phyloP scores from a whole-genome alignment of 2,113 vertebrate species.

The Gasterosteus aculeatus region DNA sequence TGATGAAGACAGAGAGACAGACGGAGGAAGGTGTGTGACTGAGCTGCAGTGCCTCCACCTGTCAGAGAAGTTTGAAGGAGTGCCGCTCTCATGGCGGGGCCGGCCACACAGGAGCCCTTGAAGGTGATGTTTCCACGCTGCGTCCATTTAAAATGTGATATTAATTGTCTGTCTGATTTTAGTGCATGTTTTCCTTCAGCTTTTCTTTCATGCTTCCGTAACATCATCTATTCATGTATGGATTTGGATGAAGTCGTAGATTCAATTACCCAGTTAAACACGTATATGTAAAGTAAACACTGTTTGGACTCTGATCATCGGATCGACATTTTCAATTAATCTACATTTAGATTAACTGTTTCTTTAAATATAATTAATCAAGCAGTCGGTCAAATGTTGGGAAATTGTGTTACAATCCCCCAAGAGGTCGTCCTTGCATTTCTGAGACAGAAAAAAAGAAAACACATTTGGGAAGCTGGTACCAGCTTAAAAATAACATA shows the following conservation, averaged over 20 bases:
- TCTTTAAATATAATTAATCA: neutral
- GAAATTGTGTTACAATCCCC: neutral
- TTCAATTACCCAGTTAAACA: constrained; percentile 8
- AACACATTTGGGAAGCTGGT: neutral
- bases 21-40: constrained; percentile 41
- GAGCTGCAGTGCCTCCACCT: constrained; percentile 54
- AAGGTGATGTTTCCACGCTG: constrained; percentile 67
- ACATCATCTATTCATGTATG: neutral
- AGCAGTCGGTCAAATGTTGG: neutral
- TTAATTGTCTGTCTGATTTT: neutral
- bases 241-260: neutral
- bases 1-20: constrained; percentile 12
- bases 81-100: constrained; percentile 71
- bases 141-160: neutral
- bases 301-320: neutral
- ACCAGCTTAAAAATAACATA: neutral
- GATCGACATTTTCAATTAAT: neutral
- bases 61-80: constrained; percentile 70
- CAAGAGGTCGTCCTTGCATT: no score
- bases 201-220: neutral
- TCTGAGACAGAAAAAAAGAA: neutral
- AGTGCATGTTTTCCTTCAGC: neutral
- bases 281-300: neutral
- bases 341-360: neutral
- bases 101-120: constrained; percentile 60